phyloP scores from a whole-genome alignment of 2,888 invertebrate species.

The Euplexia lucipara region DNA sequence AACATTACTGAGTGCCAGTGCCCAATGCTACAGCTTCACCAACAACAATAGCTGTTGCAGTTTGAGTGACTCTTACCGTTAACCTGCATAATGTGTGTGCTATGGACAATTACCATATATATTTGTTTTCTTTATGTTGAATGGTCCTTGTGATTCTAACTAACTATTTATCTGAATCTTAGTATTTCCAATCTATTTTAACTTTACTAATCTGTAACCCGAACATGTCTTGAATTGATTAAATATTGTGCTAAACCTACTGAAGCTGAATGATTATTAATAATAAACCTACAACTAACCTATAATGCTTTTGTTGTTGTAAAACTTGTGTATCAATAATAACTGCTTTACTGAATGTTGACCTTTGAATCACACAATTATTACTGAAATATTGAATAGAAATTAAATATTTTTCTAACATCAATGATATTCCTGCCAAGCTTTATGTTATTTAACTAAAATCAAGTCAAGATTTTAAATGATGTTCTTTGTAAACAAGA shows the following conservation, averaged over 20 bases:
- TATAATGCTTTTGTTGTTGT: slow-evolving; percentile 59
- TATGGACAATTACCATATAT: slow-evolving; percentile 81
- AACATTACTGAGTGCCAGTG: slow-evolving; percentile 83
- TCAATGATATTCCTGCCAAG: not conserved
- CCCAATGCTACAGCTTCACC: slow-evolving; percentile 80
- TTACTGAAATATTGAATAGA: slow-evolving; percentile 31
- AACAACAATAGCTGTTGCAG: slow-evolving; percentile 86
- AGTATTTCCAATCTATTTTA: slow-evolving; percentile 61
- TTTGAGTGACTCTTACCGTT: slow-evolving; percentile 84
- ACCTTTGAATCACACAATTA: slow-evolving; percentile 44
- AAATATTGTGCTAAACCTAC: slow-evolving; percentile 34
- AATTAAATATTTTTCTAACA: slow-evolving; percentile 24
- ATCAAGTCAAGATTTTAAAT: slow-evolving; percentile 11
- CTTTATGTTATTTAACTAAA: slow-evolving; percentile 17
- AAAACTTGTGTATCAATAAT: slow-evolving; percentile 56
- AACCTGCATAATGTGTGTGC: slow-evolving; percentile 90
- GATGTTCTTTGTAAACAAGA: slow-evolving; percentile 2
- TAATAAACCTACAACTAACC: slow-evolving; percentile 62
- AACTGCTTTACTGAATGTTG: slow-evolving; percentile 50
- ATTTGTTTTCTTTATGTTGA: slow-evolving; percentile 86
- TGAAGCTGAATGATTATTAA: slow-evolving; percentile 46
- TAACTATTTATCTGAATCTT: slow-evolving; percentile 70
- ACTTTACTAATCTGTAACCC: slow-evolving; percentile 69
- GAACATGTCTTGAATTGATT: slow-evolving; percentile 48
- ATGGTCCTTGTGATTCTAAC: slow-evolving; percentile 91